Evolutionary conservation across 2,888 invertebrate species (phyloP).

Genomic region (Scaptodrosophila latifasciaeformis): DNA sequence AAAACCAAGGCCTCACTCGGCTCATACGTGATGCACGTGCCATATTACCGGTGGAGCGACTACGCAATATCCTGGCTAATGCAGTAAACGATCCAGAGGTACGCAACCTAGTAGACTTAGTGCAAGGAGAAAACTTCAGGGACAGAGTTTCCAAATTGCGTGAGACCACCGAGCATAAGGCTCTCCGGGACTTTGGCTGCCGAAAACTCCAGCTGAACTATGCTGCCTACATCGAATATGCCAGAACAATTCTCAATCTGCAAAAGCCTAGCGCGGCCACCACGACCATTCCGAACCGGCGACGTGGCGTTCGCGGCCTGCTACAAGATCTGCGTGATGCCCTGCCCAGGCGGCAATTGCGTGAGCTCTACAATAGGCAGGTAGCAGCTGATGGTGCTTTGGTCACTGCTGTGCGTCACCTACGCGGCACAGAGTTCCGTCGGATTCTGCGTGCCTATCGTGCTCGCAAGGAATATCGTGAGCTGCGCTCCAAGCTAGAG

Average conservation of each 20-base stretch:
- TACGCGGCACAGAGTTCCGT: constrained; percentile 55
- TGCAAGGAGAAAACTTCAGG: constrained; percentile 34
- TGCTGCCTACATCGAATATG: constrained; percentile 32
- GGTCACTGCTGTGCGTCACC: constrained; percentile 37
- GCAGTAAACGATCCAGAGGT: constrained; percentile 54
- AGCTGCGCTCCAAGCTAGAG: constrained; percentile 31
- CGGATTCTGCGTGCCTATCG: constrained; percentile 39
- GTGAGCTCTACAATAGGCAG: constrained; percentile 40
- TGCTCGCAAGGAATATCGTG: constrained; percentile 33
- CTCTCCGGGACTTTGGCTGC: constrained; percentile 46
- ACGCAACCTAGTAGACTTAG: constrained; percentile 32
- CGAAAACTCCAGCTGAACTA: constrained; percentile 50
- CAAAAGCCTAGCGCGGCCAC: constrained; percentile 3
- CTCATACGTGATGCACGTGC: constrained; percentile 46
- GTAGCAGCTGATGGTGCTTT: constrained; percentile 45
- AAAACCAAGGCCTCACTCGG: constrained; percentile 45
- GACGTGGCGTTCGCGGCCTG: constrained; percentile 55
- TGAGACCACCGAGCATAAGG: constrained; percentile 35
- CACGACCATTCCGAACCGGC: constrained; percentile 32
- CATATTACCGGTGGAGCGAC: constrained; percentile 41
- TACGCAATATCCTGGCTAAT: constrained; percentile 46
- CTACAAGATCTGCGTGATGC: constrained; percentile 47
- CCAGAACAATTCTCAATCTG: constrained; percentile 30
- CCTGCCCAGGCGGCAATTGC: constrained; percentile 43
- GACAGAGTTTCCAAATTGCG: constrained; percentile 27